A percentile compares a stretch with the other conserved stretches of the same genome.
These are phyloP conservation scores for Phenganax stokvisi DNA, from an alignment of 92 coral and sea anemone genomes.

Conservation along the genomic window DNA sequence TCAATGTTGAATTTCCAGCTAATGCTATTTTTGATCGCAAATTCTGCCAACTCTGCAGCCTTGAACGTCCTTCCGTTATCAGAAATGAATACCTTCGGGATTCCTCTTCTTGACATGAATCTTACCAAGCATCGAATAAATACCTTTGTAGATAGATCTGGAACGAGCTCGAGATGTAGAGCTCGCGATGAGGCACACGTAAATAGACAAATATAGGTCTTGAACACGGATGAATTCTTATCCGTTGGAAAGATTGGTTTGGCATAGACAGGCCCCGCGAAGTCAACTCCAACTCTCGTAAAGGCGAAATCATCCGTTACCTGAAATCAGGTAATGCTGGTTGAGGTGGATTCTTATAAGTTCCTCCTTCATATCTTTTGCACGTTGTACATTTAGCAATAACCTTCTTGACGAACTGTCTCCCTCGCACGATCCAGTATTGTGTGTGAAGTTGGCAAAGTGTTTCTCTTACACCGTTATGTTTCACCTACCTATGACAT, in stretches of 20 bases:
- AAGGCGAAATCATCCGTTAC: no score
- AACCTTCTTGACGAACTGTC: not conserved
- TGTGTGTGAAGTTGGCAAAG: not conserved
- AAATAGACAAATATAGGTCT: no score
- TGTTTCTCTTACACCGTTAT: not conserved
- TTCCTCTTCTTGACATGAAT: slow-evolving; percentile 42
- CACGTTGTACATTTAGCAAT: not conserved
- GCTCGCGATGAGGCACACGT: no score
- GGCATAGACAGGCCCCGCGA: no score
- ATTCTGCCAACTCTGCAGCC: slow-evolving; percentile 28
- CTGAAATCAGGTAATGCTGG: no score
- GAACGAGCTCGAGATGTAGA: no score
- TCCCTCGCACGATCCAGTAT: not conserved
- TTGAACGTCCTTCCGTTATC: slow-evolving; percentile 52
- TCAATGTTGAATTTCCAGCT: slow-evolving; percentile 18
- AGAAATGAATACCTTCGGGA: slow-evolving; percentile 43
- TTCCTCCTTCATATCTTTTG: not conserved
- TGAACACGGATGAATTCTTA: no score
- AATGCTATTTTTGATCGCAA: not conserved
- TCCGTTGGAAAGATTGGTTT: no score
- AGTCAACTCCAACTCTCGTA: no score
- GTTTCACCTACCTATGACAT: not conserved
- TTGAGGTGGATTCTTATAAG: not conserved
- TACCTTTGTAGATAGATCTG: no score
- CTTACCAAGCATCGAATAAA: not conserved